These are phyloP conservation scores for Loris lydekkerianus DNA, from an alignment of 2,797 vertebrate genomes.

Conservation along the genomic window DNA sequence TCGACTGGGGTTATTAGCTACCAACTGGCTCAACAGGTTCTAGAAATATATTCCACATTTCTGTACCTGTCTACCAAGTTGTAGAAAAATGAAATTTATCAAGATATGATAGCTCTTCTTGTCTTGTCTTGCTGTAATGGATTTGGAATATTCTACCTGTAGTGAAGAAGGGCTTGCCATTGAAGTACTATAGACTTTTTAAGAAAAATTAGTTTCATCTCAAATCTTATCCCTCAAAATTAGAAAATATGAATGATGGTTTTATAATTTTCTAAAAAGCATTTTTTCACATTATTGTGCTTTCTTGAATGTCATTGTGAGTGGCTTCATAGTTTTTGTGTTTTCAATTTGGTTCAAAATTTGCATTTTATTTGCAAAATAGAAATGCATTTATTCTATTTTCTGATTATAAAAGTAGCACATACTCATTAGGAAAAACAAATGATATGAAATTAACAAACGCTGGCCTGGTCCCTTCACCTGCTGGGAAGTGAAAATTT, in stretches of 20 bases:
- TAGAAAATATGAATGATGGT: background rate
- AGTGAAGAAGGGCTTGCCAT: background rate
- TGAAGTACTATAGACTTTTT: background rate
- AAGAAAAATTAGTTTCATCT: background rate
- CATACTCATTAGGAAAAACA: background rate
- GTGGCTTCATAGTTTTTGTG: background rate
- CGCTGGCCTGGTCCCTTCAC: background rate
- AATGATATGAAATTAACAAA: background rate
- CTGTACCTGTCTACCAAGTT: background rate
- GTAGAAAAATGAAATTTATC: background rate
- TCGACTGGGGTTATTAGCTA: background rate
- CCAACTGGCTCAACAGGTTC: background rate
- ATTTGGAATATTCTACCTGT: background rate
- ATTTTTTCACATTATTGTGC: background rate
- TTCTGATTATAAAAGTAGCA: background rate
- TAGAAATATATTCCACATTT: background rate
- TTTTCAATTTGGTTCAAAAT: conserved; percentile 2
- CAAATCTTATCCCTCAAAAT: background rate
- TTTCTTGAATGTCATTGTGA: background rate
- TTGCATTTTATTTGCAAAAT: background rate
- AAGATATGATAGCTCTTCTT: background rate
- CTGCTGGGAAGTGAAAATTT: background rate
- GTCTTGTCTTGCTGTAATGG: background rate
- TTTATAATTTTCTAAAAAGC: background rate
- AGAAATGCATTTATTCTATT: background rate